These are phyloP conservation scores for Hartigia nigra DNA, from an alignment of 2,888 invertebrate genomes.

Conservation along the genomic window DNA sequence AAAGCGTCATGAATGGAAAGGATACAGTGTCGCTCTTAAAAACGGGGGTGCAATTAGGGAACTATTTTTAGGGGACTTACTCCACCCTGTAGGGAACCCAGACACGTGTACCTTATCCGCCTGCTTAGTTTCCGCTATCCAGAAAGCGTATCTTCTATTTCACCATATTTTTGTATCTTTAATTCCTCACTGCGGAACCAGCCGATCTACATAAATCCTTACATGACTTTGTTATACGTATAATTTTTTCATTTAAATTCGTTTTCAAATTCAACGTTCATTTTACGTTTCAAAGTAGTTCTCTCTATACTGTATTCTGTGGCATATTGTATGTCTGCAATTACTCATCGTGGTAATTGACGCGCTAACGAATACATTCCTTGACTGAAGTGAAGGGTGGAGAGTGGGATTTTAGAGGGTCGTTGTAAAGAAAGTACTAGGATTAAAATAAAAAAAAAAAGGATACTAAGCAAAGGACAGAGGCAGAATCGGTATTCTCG, in stretches of 20 bases:
- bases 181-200: not conserved
- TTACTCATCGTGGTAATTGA: not conserved
- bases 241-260: no score
- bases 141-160: not conserved
- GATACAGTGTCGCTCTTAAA: not conserved
- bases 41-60: conserved; percentile 5
- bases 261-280: not conserved
- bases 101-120: conserved; percentile 5
- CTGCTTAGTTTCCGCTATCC: not conserved
- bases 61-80: not conserved
- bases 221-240: not conserved
- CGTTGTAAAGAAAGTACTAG: not conserved
- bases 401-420: not conserved
- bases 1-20: not conserved
- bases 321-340: not conserved
- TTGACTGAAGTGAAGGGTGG: not conserved
- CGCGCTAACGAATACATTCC: not conserved
- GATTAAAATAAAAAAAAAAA: not conserved
- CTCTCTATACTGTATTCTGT: not conserved
- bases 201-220: not conserved
- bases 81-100: not conserved
- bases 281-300: not conserved
- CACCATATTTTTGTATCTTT: not conserved
- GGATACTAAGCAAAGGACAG: not conserved
- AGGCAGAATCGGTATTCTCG: not conserved